Base-by-base conservation (phyloP, 2,888 invertebrate species). In the Lepidocyrtoides sp. region DNA sequence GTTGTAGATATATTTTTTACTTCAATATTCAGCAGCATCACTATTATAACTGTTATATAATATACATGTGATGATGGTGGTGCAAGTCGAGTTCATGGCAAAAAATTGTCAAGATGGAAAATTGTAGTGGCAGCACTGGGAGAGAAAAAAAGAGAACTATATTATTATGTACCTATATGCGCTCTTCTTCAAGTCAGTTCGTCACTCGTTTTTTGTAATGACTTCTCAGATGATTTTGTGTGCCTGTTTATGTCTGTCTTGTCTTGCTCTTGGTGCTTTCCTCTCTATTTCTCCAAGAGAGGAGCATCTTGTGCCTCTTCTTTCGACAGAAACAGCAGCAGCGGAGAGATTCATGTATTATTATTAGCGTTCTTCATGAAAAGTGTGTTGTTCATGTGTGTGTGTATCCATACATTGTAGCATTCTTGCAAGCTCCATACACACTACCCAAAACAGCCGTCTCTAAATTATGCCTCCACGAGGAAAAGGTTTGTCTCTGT, bases 221-320 rank as follows among this genome's bases (percentile, higher is more conserved):
- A 89, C 89, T 89, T 89, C 72, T 89, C 51, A 32, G 66, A 88
- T 88, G 87, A 81, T 81, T 88, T 63, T 86, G 57, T 88, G 32
- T 79, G 29, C 72, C 77, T 77, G 77, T 77, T 54, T 57, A 48
- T 57, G 29, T 83, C n/a, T 85, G 54, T 36, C 69, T 72, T 72
- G 69, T 72, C 69, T n/a, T n/a, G n/a, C n/a, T n/a, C n/a, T n/a
- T n/a, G n/a, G n/a, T 72, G 36, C 41, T 57, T 63, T 77, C 48
- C 75, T 48, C 63, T 32, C 41, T 72, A 17, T 12, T 81, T 54
- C 82, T 3, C 0, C 63, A 8, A 32, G 51, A 69, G 41, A 69
- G 69, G 1, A 63, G 48, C 26, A 14, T 77, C 26, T 23, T 77
- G 48, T 12, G 2, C 14, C 12, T n/a, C 2, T 48, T 48, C 10